A percentile compares a stretch with the other conserved stretches of the same genome.
Evolutionary conservation across 2,113 vertebrate species (phyloP).

Genomic region (Beaufortia kweichowensis): DNA sequence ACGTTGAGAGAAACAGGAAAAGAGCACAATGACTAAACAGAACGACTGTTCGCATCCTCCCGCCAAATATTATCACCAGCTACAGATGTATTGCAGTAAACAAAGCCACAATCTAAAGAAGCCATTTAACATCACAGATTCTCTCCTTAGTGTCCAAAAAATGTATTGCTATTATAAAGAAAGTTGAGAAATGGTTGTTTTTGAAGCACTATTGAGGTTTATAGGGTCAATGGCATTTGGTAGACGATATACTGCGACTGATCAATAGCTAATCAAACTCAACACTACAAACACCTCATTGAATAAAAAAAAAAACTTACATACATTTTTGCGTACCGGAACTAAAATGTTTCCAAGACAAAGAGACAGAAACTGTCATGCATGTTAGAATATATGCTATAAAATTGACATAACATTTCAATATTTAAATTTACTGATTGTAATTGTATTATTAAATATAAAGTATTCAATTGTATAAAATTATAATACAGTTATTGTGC

Average conservation of each 20-base stretch:
- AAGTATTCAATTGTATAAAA: no score
- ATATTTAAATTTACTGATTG: no score
- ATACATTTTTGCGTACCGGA: not conserved
- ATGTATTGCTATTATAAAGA: not conserved
- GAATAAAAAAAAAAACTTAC: not conserved
- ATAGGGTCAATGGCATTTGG: not conserved
- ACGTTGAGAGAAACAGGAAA: not conserved
- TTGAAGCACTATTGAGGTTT: not conserved
- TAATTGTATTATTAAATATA: no score
- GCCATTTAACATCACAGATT: not conserved
- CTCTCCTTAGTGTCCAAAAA: not conserved
- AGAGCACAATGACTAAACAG: slow-evolving; percentile 19
- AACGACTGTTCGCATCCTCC: not conserved
- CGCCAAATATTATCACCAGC: not conserved
- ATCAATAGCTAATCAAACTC: not conserved
- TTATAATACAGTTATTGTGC: no score
- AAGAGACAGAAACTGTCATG: slow-evolving; percentile 54
- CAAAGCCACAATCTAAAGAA: slow-evolving; percentile 31
- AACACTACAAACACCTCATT: not conserved
- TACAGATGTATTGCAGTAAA: slow-evolving; percentile 4
- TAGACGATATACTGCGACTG: not conserved
- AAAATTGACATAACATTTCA: not conserved
- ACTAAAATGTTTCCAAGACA: slow-evolving; percentile 5
- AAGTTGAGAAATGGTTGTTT: not conserved
- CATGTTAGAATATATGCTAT: not conserved